Base-by-base conservation (phyloP, 1,140 invertebrate genomes). In the Ditylenchus dipsaci region DNA sequence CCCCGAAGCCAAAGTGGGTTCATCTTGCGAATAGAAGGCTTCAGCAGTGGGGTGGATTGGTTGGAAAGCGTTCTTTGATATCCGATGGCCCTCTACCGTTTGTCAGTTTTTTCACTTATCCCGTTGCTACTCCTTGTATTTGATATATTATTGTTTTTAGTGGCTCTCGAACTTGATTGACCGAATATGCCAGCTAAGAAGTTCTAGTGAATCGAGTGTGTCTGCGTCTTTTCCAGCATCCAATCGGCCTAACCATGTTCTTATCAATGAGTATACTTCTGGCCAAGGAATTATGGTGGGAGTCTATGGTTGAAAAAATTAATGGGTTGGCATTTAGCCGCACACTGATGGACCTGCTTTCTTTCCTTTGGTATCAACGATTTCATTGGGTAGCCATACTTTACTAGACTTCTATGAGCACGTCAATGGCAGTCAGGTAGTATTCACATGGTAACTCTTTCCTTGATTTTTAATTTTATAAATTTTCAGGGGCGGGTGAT, bases 1-100 rank as follows among this genome's bases (percentile, higher is more conserved):
- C 88, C 26, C 93, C 95, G 8, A 90, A 92, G 83, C 92, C 94
- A 42, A 95, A 95, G 84, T 98, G 95, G 95, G 94, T 91, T 3
- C 90, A 91, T 81, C 86, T 98, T 30, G 89, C 89, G 23, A 90
- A 95, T 83, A 86, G 95, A 71, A 87, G 93, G 74, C 85, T 97
- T 13, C 92, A 97, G 84, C 95, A 97, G 84, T 97, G 94, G 89
- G 95, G 95, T 78, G 81, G 76, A 30, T 21, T 73, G 21, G 72
- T 80, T 11, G 73, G 77, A 23, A 65, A 76, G 19, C 70, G 71
- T 15, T 70, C 38, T 26, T 57, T 81, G 17, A 77, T 81, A 19
- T 62, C 73, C 17, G 69, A 71, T 62, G 79, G 72, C 15, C 53
- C 66, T 53, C 62, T 81, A 19, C 78, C 78, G 9, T 13, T 49